Base-by-base conservation (phyloP, 2,113 vertebrate genomes). In the Azemiops feae region DNA sequence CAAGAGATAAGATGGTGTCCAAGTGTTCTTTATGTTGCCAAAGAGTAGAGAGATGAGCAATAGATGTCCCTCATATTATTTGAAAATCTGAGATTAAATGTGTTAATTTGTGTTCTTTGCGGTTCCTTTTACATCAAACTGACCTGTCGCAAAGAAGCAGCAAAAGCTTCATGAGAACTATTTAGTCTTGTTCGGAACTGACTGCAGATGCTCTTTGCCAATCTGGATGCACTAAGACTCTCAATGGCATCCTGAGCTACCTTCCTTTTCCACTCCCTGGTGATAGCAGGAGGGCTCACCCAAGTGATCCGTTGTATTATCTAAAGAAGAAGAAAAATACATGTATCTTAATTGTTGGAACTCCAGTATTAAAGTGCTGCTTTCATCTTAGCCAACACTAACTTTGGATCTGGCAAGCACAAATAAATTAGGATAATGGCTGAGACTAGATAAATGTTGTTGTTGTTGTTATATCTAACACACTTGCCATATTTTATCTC, bases 161-260 rank as follows among this genome's bases (percentile, higher is more conserved):
- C 99, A 55, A 99, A 99, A 85, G 99, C 99, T 91, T 99, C 99
- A 0, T 99, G 99, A 89, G 99, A 99, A 94, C 99, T 99, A 96
- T 99, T 99, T 18, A 99, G 98, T 16, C 98, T 98, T 2, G 99
- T 99, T 43, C 98, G 97, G 96, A 99, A 99, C 92, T 99, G 99
- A 95, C 99, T 99, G 95, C 99, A 99, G 95, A 99, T 99, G 97
- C 98, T 99, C 96, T 98, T 98, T 92, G 99, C 99, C 95, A 99
- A 96, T 93, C 99, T 99, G 94, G 99, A 98, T 0, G 99, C 99
- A 0, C 99, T 99, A 85, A 99, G 98, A 96, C 99, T 99, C 97
- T 99, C 99, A 0, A 99, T 99, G 87, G 99, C 99, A 0, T 99
- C 99, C 96, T 99, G 99, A 89, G 99, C 99, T 90, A 99, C 98